phyloP scores from a whole-genome alignment of 1,140 invertebrate genomes.

The Micrasema minimum region DNA sequence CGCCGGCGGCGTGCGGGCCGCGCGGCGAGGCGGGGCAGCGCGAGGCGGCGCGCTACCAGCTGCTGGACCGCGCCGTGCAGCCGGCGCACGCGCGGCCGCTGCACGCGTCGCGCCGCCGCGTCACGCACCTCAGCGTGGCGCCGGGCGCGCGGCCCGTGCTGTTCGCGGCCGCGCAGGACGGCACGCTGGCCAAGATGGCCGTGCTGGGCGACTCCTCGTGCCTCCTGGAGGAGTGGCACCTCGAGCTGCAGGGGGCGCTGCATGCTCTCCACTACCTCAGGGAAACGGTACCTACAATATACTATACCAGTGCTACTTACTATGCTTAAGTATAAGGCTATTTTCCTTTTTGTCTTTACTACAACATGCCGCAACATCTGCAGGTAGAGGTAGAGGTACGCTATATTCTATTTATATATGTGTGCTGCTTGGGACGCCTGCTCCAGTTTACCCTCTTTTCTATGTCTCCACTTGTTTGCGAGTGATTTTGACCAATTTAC shows the following conservation, averaged over 20 bases:
- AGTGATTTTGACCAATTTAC: no score
- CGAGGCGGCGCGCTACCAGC: conserved; percentile 82
- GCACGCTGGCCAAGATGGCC: conserved; percentile 84
- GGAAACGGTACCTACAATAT: conserved; percentile 79
- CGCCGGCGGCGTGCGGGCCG: conserved; percentile 42
- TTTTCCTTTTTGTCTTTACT: no score
- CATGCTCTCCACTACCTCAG: conserved; percentile 82
- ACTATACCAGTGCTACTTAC: no score
- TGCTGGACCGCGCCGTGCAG: conserved; percentile 89
- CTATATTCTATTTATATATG: no score
- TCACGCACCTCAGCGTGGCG: conserved; percentile 84
- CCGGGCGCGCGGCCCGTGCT: conserved; percentile 73
- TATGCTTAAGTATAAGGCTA: no score
- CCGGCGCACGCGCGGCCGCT: conserved; percentile 76
- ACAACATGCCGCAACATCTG: no score
- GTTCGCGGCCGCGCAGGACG: conserved; percentile 81
- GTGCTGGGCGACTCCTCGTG: conserved; percentile 79
- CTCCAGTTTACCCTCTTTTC: no score
- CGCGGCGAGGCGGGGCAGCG: conserved; percentile 57
- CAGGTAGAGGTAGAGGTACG: no score
- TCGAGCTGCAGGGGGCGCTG: conserved; percentile 69
- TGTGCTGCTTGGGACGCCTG: no score
- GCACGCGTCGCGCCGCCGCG: conserved; percentile 77
- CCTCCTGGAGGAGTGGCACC: conserved; percentile 85
- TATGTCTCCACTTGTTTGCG: no score